Conservation (phyloP, 1,140 invertebrate genomes). For the Drosophila saltans region DNA sequence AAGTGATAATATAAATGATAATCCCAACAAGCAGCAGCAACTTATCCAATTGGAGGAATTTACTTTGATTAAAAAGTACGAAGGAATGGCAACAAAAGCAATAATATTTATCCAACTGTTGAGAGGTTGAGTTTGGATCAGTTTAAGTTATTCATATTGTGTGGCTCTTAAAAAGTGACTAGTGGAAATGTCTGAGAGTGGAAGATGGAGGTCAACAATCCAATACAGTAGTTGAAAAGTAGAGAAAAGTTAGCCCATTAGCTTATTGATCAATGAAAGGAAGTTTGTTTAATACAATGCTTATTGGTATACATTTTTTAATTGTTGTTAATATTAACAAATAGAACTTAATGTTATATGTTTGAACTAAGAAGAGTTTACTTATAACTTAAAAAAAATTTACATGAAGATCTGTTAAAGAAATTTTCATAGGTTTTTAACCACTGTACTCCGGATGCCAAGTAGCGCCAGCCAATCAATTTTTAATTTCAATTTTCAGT, state of each 20-base stretch:
- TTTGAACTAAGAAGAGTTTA: too few species aligned
- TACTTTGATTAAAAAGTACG: conserved; percentile 73
- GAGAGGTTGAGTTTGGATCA: conserved; percentile 15
- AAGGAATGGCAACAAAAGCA: conserved; percentile 27
- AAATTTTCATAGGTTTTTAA: not conserved
- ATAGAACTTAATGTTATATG: too few species aligned
- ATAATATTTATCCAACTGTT: conserved; percentile 30
- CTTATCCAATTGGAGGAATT: conserved; percentile 75
- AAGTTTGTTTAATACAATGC: too few species aligned
- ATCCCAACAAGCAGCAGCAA: not conserved
- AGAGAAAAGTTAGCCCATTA: not conserved
- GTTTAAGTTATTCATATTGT: not conserved
- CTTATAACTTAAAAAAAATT: too few species aligned
- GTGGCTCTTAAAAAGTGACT: not conserved
- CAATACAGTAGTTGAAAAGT: not conserved
- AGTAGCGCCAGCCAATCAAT: conserved; percentile 69
- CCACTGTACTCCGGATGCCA: conserved; percentile 57
- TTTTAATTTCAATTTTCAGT: conserved; percentile 69
- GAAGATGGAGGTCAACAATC: not conserved
- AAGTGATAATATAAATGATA: conserved; percentile 23
- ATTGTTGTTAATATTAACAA: too few species aligned
- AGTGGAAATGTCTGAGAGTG: not conserved
- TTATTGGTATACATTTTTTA: too few species aligned
- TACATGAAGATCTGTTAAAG: too few species aligned
- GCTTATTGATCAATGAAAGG: not conserved